A percentile compares a stretch with the other conserved stretches of the same genome.
Conservation (phyloP, 2,113 vertebrate species). For the Hyperopisus bebe region DNA sequence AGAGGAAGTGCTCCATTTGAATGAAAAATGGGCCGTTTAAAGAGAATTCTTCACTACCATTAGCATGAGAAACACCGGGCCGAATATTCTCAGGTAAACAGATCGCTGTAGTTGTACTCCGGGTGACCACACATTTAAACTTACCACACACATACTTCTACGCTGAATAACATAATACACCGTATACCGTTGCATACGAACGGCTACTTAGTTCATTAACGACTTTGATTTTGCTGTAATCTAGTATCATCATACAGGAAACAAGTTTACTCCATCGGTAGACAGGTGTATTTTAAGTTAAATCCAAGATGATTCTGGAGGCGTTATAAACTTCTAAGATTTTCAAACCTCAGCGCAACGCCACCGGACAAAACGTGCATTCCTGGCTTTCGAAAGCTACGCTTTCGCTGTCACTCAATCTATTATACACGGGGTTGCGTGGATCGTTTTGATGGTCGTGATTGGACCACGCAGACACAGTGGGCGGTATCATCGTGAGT, state of each 20-base stretch:
- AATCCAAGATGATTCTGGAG: not conserved
- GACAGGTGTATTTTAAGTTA: not conserved
- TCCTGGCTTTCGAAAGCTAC: conserved; percentile 54
- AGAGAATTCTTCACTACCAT: not conserved
- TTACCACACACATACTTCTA: not conserved
- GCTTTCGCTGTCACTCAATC: conserved; percentile 44
- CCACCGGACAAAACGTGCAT: not conserved
- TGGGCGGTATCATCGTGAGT: conserved; percentile 44
- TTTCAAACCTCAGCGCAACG: not conserved
- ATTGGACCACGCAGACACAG: conserved; percentile 29
- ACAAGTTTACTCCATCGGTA: not conserved
- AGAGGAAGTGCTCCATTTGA: not conserved
- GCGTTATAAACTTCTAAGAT: not conserved
- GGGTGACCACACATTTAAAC: not conserved
- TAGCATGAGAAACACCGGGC: not conserved
- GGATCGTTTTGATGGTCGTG: not conserved
- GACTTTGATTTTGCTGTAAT: not conserved
- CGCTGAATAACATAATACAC: not conserved
- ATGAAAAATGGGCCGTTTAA: not conserved
- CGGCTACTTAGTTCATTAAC: not conserved
- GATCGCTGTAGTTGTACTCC: not conserved
- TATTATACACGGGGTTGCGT: conserved; percentile 39
- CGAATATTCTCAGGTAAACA: not conserved
- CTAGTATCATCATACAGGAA: not conserved
- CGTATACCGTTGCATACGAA: not conserved